Evolutionary conservation across 2,113 vertebrate genomes (phyloP).

Genomic region (Antechinus flavipes): DNA sequence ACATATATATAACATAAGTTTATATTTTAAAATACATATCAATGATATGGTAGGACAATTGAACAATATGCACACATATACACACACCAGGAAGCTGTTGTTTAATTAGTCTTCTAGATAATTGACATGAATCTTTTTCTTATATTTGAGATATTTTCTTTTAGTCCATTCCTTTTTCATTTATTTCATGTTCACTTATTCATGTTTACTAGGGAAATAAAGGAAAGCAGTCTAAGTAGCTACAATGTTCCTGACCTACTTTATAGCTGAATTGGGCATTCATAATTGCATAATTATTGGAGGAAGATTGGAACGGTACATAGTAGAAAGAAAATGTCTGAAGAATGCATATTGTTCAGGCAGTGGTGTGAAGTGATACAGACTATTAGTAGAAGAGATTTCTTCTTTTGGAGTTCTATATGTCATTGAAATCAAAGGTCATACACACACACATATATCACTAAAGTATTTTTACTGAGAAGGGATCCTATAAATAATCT

Average conservation of each 20-base stretch:
- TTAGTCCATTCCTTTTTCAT: background rate
- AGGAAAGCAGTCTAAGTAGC: background rate
- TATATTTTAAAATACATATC: background rate
- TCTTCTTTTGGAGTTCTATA: background rate
- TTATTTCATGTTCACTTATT: background rate
- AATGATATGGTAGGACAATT: background rate
- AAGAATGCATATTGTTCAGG: background rate
- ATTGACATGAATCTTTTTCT: background rate
- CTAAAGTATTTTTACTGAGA: background rate
- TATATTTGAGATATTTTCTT: background rate
- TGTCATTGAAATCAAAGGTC: background rate
- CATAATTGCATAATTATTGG: background rate
- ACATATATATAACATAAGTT: background rate
- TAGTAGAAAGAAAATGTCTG: background rate
- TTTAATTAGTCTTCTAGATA: background rate
- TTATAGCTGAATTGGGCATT: background rate
- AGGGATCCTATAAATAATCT: background rate
- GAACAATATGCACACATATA: background rate
- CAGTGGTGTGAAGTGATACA: background rate
- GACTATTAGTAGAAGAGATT: background rate
- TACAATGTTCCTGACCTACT: background rate
- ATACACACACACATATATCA: background rate
- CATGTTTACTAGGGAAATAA: background rate
- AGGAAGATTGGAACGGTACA: background rate
- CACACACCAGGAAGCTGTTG: background rate